phyloP scores from a whole-genome alignment of 2,797 vertebrate species.

The Danio albolineatus region DNA sequence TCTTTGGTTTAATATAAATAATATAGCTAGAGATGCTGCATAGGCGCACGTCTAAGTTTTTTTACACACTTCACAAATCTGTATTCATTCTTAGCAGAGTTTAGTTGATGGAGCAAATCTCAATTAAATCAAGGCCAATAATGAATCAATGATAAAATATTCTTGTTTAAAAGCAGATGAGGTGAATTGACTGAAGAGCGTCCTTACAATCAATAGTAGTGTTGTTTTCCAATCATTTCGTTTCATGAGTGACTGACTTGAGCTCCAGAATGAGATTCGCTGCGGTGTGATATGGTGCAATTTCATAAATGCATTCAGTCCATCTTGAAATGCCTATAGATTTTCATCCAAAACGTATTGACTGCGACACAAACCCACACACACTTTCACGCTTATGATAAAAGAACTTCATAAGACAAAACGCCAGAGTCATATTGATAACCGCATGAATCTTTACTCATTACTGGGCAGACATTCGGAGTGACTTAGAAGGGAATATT shows the following conservation, averaged over 20 bases:
- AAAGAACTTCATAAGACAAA: background rate
- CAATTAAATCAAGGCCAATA: constrained; percentile 1
- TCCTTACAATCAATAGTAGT: constrained; percentile 14
- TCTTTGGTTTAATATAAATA: background rate
- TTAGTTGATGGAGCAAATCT: constrained; percentile 4
- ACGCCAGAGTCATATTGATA: constrained; percentile 1
- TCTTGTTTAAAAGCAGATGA: constrained; percentile 17
- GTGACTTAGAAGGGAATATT: constrained; percentile 20
- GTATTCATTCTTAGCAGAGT: background rate
- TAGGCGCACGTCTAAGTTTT: background rate
- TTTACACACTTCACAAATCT: background rate
- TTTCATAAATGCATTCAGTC: constrained; percentile 47
- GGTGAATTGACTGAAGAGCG: constrained; percentile 1
- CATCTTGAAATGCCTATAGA: constrained; percentile 46
- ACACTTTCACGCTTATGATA: background rate
- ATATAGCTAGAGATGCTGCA: background rate
- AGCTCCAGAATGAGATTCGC: constrained; percentile 41
- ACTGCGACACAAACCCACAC: constrained; percentile 13
- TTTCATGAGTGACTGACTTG: constrained; percentile 31
- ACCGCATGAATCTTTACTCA: background rate
- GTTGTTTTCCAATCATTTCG: constrained; percentile 49
- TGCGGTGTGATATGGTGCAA: constrained; percentile 24
- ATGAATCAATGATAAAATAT: constrained; percentile 28
- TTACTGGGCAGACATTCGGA: background rate
- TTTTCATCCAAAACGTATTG: constrained; percentile 49